Percentiles rank a stretch among this genome's conserved stretches.
Conservation (phyloP, 2,888 invertebrate genomes). For the Brenthis daphne region DNA sequence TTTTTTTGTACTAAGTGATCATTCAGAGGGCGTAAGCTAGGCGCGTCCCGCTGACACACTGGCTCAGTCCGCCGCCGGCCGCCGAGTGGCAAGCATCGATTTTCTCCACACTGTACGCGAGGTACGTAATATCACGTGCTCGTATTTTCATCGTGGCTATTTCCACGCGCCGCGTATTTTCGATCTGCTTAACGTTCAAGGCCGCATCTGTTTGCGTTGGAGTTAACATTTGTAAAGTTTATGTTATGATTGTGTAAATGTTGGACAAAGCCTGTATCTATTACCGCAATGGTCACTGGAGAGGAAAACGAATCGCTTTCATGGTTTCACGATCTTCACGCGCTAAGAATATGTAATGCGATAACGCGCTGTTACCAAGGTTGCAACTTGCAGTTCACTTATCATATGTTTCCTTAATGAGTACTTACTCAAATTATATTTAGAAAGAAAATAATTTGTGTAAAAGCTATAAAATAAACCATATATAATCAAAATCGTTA, state of each 20-base stretch:
- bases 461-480: background rate
- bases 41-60: constrained; percentile 81
- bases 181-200: constrained; percentile 78
- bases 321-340: constrained; percentile 59
- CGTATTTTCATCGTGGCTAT: constrained; percentile 76
- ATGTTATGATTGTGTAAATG: constrained; percentile 58
- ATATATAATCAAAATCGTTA: background rate
- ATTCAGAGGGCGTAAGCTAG: constrained; percentile 69
- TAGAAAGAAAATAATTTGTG: background rate
- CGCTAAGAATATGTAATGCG: constrained; percentile 62
- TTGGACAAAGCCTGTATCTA: constrained; percentile 47
- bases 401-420: constrained; percentile 39
- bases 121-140: constrained; percentile 80
- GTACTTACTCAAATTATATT: constrained; percentile 47
- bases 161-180: constrained; percentile 76
- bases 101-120: constrained; percentile 75
- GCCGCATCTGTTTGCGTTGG: constrained; percentile 75
- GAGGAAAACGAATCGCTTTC: constrained; percentile 69
- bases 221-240: constrained; percentile 59
- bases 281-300: constrained; percentile 51
- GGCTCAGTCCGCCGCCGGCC: constrained; percentile 82
- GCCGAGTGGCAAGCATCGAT: constrained; percentile 81
- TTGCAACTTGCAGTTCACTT: constrained; percentile 49
- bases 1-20: constrained; percentile 70
- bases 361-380: constrained; percentile 58